These are phyloP conservation scores for Acanthacorydalis orientalis DNA, from an alignment of 2,888 invertebrate genomes.

Conservation along the genomic window DNA sequence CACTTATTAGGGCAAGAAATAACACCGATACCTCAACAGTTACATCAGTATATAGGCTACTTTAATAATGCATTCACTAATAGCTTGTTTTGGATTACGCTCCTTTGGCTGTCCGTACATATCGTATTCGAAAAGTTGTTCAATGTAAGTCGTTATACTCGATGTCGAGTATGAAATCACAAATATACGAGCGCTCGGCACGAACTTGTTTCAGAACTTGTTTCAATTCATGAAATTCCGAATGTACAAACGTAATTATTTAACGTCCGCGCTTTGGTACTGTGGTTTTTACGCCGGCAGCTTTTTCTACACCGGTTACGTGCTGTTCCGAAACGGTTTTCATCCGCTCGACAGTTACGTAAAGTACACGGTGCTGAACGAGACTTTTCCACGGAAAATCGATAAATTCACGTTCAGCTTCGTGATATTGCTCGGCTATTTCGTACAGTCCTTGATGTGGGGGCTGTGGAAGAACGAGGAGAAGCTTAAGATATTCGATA, in stretches of 20 bases:
- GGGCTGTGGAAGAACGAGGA: not conserved
- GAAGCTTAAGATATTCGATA: not conserved
- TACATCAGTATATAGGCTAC: not conserved
- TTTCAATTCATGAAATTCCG: constrained; percentile 2
- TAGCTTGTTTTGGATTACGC: not conserved
- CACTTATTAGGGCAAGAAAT: too few relatives aligned
- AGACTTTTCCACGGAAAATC: not conserved
- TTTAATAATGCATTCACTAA: constrained; percentile 2
- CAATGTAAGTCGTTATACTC: not conserved
- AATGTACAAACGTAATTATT: not conserved
- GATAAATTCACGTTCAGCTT: not conserved
- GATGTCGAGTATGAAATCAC: not conserved
- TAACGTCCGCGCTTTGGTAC: not conserved
- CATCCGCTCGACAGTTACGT: constrained; percentile 1
- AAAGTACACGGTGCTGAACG: not conserved
- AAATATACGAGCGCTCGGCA: too few relatives aligned
- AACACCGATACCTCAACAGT: too few relatives aligned
- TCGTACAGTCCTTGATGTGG: not conserved
- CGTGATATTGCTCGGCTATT: not conserved
- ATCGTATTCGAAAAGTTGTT: not conserved
- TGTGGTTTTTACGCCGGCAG: constrained; percentile 3
- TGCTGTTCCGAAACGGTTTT: not conserved
- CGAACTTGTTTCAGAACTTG: not conserved
- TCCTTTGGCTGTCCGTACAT: not conserved
- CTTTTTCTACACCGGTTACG: constrained; percentile 1